phyloP scores from a whole-genome alignment of 2,888 invertebrate species.

The Ennomos erosarius region DNA sequence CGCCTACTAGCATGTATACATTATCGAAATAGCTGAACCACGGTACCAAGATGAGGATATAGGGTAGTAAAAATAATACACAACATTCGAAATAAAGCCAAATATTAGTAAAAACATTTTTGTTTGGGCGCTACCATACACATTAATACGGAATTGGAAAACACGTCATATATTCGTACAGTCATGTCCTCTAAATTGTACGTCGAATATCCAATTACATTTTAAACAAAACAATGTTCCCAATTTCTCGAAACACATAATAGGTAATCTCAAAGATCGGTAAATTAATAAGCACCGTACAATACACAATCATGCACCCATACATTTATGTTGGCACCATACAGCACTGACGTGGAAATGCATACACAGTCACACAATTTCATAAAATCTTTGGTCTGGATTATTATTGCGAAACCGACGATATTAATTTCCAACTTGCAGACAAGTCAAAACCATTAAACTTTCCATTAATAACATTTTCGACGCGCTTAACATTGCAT shows the following conservation, averaged over 20 bases:
- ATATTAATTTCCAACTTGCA: conserved; percentile 40
- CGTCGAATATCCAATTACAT: conserved; percentile 28
- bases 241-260: conserved; percentile 28
- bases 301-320: conserved; percentile 44
- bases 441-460: conserved; percentile 33
- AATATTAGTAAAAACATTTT: conserved; percentile 44
- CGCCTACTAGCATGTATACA: no score
- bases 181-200: conserved; percentile 18
- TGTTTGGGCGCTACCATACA: conserved; percentile 41
- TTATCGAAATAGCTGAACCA: no score
- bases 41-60: no score
- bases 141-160: conserved; percentile 40
- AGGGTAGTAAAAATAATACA: conserved; percentile 35
- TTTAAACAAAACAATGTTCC: conserved; percentile 22
- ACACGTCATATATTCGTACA: conserved; percentile 33
- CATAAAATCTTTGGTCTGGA: conserved; percentile 75
- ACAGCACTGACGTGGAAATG: conserved; percentile 60
- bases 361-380: conserved; percentile 59
- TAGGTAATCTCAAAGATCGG: conserved; percentile 52
- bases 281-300: conserved; percentile 50
- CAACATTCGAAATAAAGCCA: conserved; percentile 37
- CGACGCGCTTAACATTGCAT: conserved; percentile 19
- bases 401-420: conserved; percentile 64
- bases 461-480: conserved; percentile 34
- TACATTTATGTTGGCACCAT: conserved; percentile 65